Evolutionary conservation across 2,888 invertebrate genomes (phyloP).

Genomic region (Arenicola marina): DNA sequence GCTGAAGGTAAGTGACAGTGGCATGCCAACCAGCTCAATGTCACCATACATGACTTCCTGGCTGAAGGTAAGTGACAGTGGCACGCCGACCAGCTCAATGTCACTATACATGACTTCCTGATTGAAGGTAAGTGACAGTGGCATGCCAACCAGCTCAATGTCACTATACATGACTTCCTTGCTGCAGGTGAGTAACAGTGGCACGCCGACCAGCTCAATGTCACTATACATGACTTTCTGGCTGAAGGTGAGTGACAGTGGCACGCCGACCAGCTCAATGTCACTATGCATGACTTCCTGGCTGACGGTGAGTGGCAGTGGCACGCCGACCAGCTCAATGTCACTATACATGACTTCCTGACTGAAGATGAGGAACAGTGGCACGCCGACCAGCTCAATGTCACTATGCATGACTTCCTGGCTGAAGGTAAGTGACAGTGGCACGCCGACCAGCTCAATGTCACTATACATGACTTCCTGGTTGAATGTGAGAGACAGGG

Average conservation of each 20-base stretch:
- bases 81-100: constrained; percentile 43
- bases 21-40: constrained; percentile 43
- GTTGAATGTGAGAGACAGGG: constrained; percentile 50
- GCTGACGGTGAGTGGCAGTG: constrained; percentile 50
- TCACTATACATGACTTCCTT: constrained; percentile 45
- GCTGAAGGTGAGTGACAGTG: constrained; percentile 50
- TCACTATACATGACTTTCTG: constrained; percentile 45
- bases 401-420: constrained; percentile 45
- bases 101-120: constrained; percentile 45
- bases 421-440: constrained; percentile 50
- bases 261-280: constrained; percentile 43
- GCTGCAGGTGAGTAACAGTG: constrained; percentile 50
- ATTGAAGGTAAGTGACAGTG: constrained; percentile 50
- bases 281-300: constrained; percentile 45
- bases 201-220: constrained; percentile 43
- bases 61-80: constrained; percentile 50
- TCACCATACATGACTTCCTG: constrained; percentile 45
- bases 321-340: constrained; percentile 43
- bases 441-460: constrained; percentile 43
- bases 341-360: constrained; percentile 45
- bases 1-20: constrained; percentile 50
- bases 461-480: constrained; percentile 45
- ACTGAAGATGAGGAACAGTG: constrained; percentile 50
- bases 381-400: constrained; percentile 43
- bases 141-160: constrained; percentile 43